Conservation (phyloP, 2,888 invertebrate genomes). For the Caenorhabditis sp. region DNA sequence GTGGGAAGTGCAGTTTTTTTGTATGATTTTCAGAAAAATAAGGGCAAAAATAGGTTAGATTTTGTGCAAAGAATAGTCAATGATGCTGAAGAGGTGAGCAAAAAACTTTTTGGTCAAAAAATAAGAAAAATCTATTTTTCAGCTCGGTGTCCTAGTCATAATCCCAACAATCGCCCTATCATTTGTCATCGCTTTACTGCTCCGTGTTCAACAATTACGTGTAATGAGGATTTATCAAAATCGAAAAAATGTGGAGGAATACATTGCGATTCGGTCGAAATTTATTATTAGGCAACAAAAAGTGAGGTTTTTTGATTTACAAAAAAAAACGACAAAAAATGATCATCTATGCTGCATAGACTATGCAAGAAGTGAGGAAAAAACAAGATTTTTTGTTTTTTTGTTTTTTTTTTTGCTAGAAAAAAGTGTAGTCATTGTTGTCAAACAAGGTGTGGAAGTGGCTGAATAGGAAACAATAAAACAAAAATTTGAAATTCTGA, state of each 20-base stretch:
- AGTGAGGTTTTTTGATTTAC: slow-evolving; percentile 29
- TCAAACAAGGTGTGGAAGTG: no score
- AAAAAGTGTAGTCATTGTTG: no score
- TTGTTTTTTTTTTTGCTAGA: no score
- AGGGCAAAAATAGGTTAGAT: slow-evolving; percentile 27
- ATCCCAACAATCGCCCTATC: slow-evolving; percentile 34
- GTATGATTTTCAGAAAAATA: slow-evolving; percentile 31
- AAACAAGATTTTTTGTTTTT: no score
- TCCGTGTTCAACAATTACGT: slow-evolving; percentile 40
- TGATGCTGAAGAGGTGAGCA: slow-evolving; percentile 44
- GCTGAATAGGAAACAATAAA: no score
- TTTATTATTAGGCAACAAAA: slow-evolving; percentile 27
- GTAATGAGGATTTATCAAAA: slow-evolving; percentile 50
- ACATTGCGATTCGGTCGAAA: slow-evolving; percentile 39
- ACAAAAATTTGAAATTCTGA: background rate
- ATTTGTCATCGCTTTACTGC: slow-evolving; percentile 23
- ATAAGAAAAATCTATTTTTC: background rate
- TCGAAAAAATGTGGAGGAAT: slow-evolving; percentile 38
- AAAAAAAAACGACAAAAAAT: no score
- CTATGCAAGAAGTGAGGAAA: no score
- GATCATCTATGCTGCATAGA: no score
- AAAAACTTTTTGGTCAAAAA: background rate
- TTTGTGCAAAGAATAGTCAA: slow-evolving; percentile 36
- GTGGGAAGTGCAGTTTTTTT: slow-evolving; percentile 27
- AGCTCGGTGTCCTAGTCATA: slow-evolving; percentile 30